Conservation (phyloP, 1,140 invertebrate genomes). For the Coenobita brevimanus region DNA sequence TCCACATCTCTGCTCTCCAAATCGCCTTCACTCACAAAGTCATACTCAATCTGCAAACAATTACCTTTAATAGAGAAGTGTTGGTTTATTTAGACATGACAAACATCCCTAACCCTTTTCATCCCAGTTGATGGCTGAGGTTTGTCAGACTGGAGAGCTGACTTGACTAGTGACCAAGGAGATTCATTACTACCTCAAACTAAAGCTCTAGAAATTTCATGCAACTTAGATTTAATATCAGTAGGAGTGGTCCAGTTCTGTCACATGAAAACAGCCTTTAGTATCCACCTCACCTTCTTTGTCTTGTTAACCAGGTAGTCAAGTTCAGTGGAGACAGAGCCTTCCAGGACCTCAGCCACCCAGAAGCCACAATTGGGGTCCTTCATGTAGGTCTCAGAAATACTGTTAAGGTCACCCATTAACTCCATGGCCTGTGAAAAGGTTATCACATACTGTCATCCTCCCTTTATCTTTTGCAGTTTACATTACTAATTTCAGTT, state of each 20-base stretch:
- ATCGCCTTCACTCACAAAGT: conserved; percentile 47
- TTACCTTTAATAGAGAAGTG: not conserved
- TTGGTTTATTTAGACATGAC: not conserved
- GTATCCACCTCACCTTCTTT: conserved; percentile 42
- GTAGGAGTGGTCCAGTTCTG: not conserved
- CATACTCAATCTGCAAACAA: conserved; percentile 52
- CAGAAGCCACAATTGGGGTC: conserved; percentile 27
- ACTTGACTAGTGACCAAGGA: no score
- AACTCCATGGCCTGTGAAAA: conserved; percentile 38
- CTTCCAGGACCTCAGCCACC: conserved; percentile 50
- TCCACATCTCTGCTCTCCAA: conserved; percentile 27
- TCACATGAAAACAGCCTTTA: not conserved
- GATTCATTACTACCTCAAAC: no score
- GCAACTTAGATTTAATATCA: not conserved
- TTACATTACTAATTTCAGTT: no score
- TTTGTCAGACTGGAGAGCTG: no score
- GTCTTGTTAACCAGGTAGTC: conserved; percentile 29
- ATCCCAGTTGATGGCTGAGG: not conserved
- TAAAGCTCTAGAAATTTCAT: not conserved
- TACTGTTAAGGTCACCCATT: conserved; percentile 35
- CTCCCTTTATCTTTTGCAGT: no score
- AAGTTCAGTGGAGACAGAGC: conserved; percentile 30
- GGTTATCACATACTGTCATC: no score
- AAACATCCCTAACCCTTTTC: not conserved
- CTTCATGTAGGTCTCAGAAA: conserved; percentile 15